phyloP scores from a whole-genome alignment of 2,113 vertebrate genomes.

The Sebastes schlegelii region DNA sequence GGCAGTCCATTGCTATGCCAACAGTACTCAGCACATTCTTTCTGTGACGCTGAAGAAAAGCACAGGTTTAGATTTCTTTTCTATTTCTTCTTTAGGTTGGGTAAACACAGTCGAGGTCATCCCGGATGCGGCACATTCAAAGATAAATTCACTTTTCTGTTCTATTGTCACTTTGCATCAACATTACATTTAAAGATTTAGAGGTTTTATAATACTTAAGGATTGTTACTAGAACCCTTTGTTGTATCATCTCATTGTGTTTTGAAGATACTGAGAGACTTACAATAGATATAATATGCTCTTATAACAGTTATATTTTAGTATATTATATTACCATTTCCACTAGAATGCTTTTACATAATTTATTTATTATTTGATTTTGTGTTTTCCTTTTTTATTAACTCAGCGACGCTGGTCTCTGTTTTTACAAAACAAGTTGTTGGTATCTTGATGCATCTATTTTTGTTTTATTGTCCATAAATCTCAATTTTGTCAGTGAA shows the following conservation, averaged over 20 bases:
- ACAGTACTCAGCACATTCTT: not conserved
- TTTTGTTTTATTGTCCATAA: slow-evolving; percentile 44
- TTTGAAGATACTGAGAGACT: not conserved
- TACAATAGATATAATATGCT: not conserved
- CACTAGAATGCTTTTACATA: not conserved
- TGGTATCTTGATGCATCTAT: slow-evolving; percentile 13
- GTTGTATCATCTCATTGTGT: not conserved
- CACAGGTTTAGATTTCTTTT: not conserved
- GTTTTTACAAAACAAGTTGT: not conserved
- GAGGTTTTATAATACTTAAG: not conserved
- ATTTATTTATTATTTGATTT: slow-evolving; percentile 2
- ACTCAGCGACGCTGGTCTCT: not conserved
- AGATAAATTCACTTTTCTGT: not conserved
- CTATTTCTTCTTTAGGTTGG: no score
- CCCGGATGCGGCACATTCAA: not conserved
- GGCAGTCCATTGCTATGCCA: not conserved
- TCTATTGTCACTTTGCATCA: not conserved
- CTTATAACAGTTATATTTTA: not conserved
- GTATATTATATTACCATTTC: not conserved
- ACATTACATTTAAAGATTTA: not conserved
- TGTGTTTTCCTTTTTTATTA: not conserved
- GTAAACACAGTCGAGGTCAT: not conserved
- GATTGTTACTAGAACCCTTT: not conserved
- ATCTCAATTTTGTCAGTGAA: slow-evolving; percentile 32
- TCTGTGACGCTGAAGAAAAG: not conserved